Evolutionary conservation across 37 sponge, comb jelly and placozoan genomes (phyloP).

Genomic region (Corticium candelabrum): DNA sequence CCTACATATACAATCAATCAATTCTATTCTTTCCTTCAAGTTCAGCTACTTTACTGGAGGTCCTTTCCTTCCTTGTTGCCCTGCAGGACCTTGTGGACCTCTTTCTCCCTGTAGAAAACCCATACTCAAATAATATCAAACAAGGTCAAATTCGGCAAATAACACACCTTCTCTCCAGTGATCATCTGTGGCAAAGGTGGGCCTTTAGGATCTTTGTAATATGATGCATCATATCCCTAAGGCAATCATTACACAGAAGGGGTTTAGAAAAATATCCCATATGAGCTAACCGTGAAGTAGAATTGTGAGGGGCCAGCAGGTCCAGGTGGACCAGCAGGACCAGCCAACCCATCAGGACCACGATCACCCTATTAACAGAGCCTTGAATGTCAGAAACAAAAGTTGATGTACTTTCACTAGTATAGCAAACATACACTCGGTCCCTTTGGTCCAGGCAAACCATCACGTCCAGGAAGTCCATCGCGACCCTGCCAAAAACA

Average conservation of each 20-base stretch:
- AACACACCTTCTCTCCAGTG: too few species aligned
- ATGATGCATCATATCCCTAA: too few species aligned
- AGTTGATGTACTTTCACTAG: not conserved
- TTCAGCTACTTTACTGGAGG: not conserved
- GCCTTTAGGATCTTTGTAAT: too few species aligned
- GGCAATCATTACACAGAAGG: too few species aligned
- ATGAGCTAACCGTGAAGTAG: too few species aligned
- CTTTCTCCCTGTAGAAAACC: not conserved
- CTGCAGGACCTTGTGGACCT: not conserved
- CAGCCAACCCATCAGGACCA: not conserved
- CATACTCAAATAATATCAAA: not conserved
- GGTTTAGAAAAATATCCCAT: too few species aligned
- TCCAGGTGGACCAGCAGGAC: not conserved
- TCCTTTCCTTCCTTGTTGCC: not conserved
- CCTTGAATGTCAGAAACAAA: too few species aligned
- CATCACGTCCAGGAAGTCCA: not conserved
- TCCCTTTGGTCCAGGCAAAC: not conserved
- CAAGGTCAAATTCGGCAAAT: too few species aligned
- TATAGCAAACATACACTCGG: not conserved
- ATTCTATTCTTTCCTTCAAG: not conserved
- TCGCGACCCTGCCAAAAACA: conserved; percentile 3
- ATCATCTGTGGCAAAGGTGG: not conserved
- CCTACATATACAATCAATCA: not conserved
- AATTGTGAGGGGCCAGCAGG: too few species aligned
- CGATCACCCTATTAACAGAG: not conserved